Base-by-base conservation (phyloP, 2,797 vertebrate species). In the Nothura maculosa region DNA sequence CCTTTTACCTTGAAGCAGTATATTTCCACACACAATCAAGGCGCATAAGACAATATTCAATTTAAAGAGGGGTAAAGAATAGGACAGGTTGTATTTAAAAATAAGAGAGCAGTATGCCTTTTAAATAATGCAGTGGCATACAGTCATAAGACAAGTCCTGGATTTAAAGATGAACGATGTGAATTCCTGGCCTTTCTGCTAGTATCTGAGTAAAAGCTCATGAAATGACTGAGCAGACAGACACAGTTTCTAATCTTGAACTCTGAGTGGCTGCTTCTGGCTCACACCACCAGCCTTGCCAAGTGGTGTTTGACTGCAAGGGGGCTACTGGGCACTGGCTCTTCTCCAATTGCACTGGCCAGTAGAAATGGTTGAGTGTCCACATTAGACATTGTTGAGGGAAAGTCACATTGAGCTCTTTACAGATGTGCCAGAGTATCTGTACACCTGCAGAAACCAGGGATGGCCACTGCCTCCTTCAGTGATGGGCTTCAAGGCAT, bases 1-100 rank as follows among this genome's bases (percentile, higher is more conserved):
- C 75, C 81, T 92, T 94, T 94, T 92, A 73, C 94, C 95, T 94
- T 96, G 93, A 89, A 93, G 95, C 79, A 89, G 38, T 96, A 95
- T 94, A 96, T 96, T 95, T 94, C 74, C 89, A 83, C 81, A 73
- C 55, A 83, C 76, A 90, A 92, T 69, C 94, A 81, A 86, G 87
- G 86, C 68, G 84, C 78, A 62, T 62, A 90, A 80, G 88, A 90
- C 94, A 94, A 87, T 87, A 76, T 32, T 92, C 79, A 92, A 81
- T 94, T 94, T 93, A 94, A 92, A 90, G 86, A 93, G 69, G 50
- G 67, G 87, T 43, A 85, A 86, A 66, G 88, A 61, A 70, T 52
- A 73, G 77, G 73, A 93, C 0, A 5, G 94, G 88, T 66, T 92
- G 89, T 95, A 89, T 93, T 94, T 94, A 92, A 94, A 81, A 94